Base-by-base conservation (phyloP, 2,888 invertebrate species). In the Acronicta psi region DNA sequence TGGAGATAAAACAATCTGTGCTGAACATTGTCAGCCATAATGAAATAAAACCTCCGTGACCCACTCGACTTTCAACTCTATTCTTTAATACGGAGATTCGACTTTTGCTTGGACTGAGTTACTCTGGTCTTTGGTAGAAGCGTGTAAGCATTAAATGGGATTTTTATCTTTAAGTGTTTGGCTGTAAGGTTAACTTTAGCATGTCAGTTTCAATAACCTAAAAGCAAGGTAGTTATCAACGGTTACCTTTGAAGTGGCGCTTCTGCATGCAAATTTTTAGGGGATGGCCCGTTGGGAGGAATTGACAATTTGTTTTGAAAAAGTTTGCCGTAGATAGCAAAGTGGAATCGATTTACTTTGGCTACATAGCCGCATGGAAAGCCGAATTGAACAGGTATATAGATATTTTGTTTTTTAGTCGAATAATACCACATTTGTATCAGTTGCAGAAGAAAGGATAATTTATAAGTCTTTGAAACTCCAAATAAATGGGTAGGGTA, bases 161-260 rank as follows among this genome's bases (percentile, higher is more conserved):
- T 49, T 80, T 70, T 70, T 3, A 41, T 40, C 63, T 53, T 69
- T 79, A 49, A 0, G 0, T 0, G 0, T 0, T 0, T 2, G 0
- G 0, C 0, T 0, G 0, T 77, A 86, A 59, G 49, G 75, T 54
- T 45, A 10, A 36, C 1, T 41, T 6, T 67, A 8, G 47, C 14
- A 16, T 16, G 11, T 25, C 10, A 6, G 10, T n/a, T 16, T 8
- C 2, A 9, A 4, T 36, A 50, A 46, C 37, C 71, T 69, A 73
- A 75, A 79, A 82, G 77, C 75, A 85, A 86, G 85, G 85, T 85
- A 87, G 88, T 90, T 89, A 85, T 83, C 82, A 90, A 87, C 86
- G 81, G 89, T 88, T 89, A 86, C 89, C 92, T 94, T 94, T 93
- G 94, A 92, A 93, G 91, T 91, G 90, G 92, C 90, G 92, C 94